Evolutionary conservation across 1,140 invertebrate genomes (phyloP).

Genomic region (Anoplophora glabripennis): DNA sequence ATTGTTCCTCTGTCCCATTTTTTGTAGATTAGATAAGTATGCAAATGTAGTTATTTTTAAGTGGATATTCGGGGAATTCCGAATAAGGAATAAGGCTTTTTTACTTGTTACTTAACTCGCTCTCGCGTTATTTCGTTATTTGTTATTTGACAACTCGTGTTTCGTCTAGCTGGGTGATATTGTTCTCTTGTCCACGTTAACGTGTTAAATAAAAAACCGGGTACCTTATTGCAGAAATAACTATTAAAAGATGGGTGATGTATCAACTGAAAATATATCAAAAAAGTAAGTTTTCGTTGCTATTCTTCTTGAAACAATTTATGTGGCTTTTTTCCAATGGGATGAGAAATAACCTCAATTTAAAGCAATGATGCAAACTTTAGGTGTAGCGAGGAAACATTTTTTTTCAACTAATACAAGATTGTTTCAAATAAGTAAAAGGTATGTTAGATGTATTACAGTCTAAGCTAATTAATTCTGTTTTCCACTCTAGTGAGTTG

Average conservation of each 20-base stretch:
- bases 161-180: no score
- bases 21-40: no score
- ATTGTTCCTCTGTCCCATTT: no score
- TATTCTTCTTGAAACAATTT: slow-evolving; percentile 30
- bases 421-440: slow-evolving; percentile 37
- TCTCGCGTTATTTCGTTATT: no score
- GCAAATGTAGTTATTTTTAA: no score
- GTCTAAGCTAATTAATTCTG: slow-evolving; percentile 32
- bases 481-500: slow-evolving; percentile 61
- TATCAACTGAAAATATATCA: slow-evolving; percentile 58
- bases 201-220: no score
- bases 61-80: no score
- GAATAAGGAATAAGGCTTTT: no score
- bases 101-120: no score
- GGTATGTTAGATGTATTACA: slow-evolving; percentile 31
- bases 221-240: neutral
- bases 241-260: slow-evolving; percentile 55
- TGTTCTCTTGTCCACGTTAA: no score
- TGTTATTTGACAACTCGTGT: no score
- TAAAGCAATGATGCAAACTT: slow-evolving; percentile 42
- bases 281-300: slow-evolving; percentile 63
- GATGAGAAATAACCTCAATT: slow-evolving; percentile 27
- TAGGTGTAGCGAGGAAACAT: slow-evolving; percentile 28
- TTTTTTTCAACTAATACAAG: slow-evolving; percentile 19
- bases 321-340: neutral